A percentile compares a stretch with the other conserved stretches of the same genome.
These are phyloP conservation scores for Danaus plexippus DNA, from an alignment of 1,140 invertebrate genomes.

Conservation along the genomic window DNA sequence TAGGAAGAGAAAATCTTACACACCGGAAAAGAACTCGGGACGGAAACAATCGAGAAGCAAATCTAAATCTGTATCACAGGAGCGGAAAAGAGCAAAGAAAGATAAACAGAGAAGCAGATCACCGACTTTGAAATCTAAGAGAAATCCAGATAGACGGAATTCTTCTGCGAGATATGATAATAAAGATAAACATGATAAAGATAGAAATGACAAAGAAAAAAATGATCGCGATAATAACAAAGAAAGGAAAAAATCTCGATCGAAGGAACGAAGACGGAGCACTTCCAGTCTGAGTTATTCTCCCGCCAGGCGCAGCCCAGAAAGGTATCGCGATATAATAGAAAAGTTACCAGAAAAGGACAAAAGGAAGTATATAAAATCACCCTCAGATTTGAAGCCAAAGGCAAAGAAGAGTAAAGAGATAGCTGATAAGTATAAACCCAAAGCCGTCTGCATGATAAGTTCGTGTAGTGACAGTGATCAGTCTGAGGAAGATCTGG, in stretches of 20 bases:
- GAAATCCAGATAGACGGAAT: slow-evolving; percentile 25
- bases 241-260: slow-evolving; percentile 35
- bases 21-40: slow-evolving; percentile 27
- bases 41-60: slow-evolving; percentile 33
- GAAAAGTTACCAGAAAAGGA: slow-evolving; percentile 70
- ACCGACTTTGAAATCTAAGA: slow-evolving; percentile 34
- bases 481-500: slow-evolving; percentile 64
- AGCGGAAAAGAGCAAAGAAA: slow-evolving; percentile 33
- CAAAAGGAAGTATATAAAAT: slow-evolving; percentile 68
- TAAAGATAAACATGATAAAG: slow-evolving; percentile 31
- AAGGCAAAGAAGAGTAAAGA: slow-evolving; percentile 50
- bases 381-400: slow-evolving; percentile 46
- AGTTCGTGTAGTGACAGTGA: slow-evolving; percentile 75
- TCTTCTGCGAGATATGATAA: slow-evolving; percentile 30
- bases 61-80: slow-evolving; percentile 39
- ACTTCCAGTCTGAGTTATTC: slow-evolving; percentile 78
- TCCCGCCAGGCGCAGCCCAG: slow-evolving; percentile 75
- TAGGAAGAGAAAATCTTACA: slow-evolving; percentile 33
- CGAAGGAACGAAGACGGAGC: slow-evolving; percentile 48
- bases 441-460: slow-evolving; percentile 74
- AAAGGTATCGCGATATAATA: slow-evolving; percentile 75
- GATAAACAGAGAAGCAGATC: slow-evolving; percentile 34
- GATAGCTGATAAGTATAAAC: slow-evolving; percentile 42
- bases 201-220: slow-evolving; percentile 32
- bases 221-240: slow-evolving; percentile 31